Percentiles rank a stretch among this genome's conserved stretches.
Evolutionary conservation across 2,797 vertebrate species (phyloP).

Genomic region (Cossypha caffra): DNA sequence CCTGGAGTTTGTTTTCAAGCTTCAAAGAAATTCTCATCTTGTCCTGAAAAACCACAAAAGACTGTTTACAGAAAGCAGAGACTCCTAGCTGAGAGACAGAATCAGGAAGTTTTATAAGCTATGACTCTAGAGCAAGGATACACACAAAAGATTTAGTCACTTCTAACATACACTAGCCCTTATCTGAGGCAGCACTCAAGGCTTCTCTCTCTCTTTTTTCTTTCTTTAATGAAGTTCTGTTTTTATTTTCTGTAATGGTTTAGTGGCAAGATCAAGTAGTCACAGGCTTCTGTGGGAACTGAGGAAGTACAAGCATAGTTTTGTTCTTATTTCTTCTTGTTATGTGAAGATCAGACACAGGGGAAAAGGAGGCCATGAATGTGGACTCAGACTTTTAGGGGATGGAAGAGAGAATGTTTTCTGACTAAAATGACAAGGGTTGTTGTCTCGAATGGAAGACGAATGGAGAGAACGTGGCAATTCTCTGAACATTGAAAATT

Average conservation of each 20-base stretch:
- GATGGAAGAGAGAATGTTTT: not conserved
- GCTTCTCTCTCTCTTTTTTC: not conserved
- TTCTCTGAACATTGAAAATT: not conserved
- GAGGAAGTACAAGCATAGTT: not conserved
- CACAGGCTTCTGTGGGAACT: not conserved
- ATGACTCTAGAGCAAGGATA: not conserved
- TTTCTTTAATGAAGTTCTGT: not conserved
- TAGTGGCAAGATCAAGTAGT: not conserved
- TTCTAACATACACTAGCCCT: not conserved
- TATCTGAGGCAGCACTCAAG: not conserved
- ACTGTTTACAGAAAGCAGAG: constrained; percentile 2
- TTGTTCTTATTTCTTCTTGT: not conserved
- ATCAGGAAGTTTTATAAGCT: not conserved
- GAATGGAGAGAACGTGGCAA: not conserved
- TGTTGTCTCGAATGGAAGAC: not conserved
- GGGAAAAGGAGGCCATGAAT: not conserved
- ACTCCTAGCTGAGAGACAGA: not conserved
- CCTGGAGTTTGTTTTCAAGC: not conserved
- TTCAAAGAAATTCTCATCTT: constrained; percentile 18
- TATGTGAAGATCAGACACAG: not conserved
- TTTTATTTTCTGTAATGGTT: not conserved
- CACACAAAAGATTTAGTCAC: not conserved
- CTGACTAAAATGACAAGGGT: not conserved
- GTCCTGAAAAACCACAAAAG: constrained; percentile 6
- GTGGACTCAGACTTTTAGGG: not conserved